A percentile compares a stretch with the other conserved stretches of the same genome.
Conservation (phyloP, 2,113 vertebrate species). For the Antigone vipio region DNA sequence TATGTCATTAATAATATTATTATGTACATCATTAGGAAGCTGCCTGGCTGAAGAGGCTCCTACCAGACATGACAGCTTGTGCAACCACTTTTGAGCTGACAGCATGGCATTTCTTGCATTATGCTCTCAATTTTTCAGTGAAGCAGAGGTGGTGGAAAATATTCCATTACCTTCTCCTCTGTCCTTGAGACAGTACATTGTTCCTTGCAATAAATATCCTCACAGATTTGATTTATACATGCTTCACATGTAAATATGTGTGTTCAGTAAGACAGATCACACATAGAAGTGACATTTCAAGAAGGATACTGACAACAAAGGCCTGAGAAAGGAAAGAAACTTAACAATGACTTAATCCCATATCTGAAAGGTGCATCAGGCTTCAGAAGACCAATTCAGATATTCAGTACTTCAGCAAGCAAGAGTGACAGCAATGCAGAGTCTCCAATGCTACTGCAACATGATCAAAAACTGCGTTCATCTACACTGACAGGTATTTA, state of each 20-base stretch:
- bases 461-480: neutral
- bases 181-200: neutral
- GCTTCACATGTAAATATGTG: neutral
- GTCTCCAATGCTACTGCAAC: neutral
- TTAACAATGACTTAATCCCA: neutral
- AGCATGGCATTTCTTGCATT: neutral
- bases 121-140: neutral
- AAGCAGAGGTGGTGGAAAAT: neutral
- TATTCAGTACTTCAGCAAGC: neutral
- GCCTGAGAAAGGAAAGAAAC: neutral
- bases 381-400: neutral
- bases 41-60: conserved; percentile 5
- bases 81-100: neutral
- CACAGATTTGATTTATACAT: neutral
- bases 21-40: neutral
- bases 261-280: neutral
- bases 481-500: neutral
- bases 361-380: neutral
- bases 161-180: neutral
- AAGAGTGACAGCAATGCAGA: neutral
- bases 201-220: neutral
- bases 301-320: neutral
- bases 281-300: neutral
- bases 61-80: neutral
- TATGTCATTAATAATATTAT: neutral